Percentiles rank a stretch among this genome's conserved stretches.
These are phyloP conservation scores for Molanna angustata DNA, from an alignment of 2,888 invertebrate species.

Conservation along the genomic window DNA sequence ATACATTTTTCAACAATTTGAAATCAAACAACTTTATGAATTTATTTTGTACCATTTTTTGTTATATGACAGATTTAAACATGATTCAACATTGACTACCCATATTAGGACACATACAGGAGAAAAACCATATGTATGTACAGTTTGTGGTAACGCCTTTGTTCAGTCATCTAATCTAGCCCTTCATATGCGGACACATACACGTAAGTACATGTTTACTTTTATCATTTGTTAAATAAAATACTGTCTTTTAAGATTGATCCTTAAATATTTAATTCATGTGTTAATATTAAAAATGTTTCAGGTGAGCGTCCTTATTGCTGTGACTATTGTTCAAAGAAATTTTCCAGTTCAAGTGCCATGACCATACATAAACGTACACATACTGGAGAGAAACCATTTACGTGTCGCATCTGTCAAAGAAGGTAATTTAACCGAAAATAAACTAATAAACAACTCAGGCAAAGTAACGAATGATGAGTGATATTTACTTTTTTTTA, in stretches of 20 bases:
- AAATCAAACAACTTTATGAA: background rate
- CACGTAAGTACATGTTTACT: constrained; percentile 20
- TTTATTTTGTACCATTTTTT: too few species aligned
- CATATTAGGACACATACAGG: constrained; percentile 63
- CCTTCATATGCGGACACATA: constrained; percentile 46
- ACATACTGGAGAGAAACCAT: constrained; percentile 48
- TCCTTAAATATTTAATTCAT: too few species aligned
- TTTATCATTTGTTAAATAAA: background rate
- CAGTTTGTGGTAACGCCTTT: constrained; percentile 57
- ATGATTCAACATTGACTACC: constrained; percentile 58
- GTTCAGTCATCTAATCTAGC: constrained; percentile 59
- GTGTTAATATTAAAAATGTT: too few species aligned
- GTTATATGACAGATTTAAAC: constrained; percentile 59
- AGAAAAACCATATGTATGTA: constrained; percentile 58
- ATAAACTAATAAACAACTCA: background rate
- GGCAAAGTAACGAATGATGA: background rate
- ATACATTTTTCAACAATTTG: background rate
- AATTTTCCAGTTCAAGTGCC: constrained; percentile 55
- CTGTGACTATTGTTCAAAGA: constrained; percentile 44
- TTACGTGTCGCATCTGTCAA: constrained; percentile 28
- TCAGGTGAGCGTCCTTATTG: constrained; percentile 45
- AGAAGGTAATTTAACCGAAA: constrained; percentile 22
- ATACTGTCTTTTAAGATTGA: too few species aligned
- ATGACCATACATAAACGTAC: constrained; percentile 50
- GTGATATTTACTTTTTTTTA: too few species aligned